Base-by-base conservation (phyloP, 2,113 vertebrate species). In the Carassius auratus region DNA sequence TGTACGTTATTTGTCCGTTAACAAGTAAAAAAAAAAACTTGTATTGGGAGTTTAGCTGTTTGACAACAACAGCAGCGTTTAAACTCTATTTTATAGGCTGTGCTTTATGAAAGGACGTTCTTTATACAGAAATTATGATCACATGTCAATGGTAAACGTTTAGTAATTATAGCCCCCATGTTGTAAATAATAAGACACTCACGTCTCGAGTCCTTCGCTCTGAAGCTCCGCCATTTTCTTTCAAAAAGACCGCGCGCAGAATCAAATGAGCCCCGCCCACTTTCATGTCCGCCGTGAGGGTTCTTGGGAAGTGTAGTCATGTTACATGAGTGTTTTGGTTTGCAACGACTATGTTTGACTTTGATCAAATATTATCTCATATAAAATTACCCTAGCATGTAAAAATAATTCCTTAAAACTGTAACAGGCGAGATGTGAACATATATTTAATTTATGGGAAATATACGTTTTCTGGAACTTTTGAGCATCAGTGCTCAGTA, bases 211-310 rank as follows among this genome's bases (percentile, higher is more conserved):
- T n/a, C 42, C 80, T 83, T 74, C 14, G 13, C 73, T 59, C 21
- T 85, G 42, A 71, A 73, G 85, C 80, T 94, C 94, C 94, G 94
- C 95, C 95, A 95, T 95, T 93, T 94, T 91, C 88, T 85, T 95
- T 94, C 89, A 92, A 94, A 94, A 30, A 30, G 68, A 90, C 90
- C 92, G 93, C 94, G 91, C 91, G 80, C 86, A 19, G 9, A 33
- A 36, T 87, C 84, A 55, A 57, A n/a, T 55, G 80, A 69, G 68
- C 66, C 8, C 50, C 85, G 30, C 64, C 76, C 82, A 12, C 88
- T 57, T 4, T 76, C 82, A 2, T 3, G 12, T 5, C 4, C 0
- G n/a, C 23, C 5, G 0, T 26, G 42, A 33, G 61, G 93, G 61
- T 92, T 23, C 15, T 76, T 92, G 94, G 94, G 94, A 93, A 91